phyloP scores from a whole-genome alignment of 2,113 vertebrate genomes.

The Rhodinocichla rosea region DNA sequence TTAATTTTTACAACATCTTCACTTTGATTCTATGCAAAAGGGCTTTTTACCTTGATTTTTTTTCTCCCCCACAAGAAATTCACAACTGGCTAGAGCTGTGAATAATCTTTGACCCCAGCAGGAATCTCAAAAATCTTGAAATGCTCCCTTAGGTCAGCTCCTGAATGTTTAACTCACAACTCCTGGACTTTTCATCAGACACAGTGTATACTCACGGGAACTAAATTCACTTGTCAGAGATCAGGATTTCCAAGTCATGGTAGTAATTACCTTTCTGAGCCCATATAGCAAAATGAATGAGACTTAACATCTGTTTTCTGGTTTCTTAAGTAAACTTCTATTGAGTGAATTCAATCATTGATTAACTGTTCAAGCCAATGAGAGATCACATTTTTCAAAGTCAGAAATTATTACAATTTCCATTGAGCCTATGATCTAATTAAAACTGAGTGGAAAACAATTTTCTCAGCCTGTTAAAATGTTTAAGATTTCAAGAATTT shows the following conservation, averaged over 20 bases:
- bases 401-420: constrained; percentile 61
- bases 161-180: not conserved
- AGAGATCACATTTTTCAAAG: constrained; percentile 61
- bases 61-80: not conserved
- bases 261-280: constrained; percentile 51
- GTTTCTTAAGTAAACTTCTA: constrained; percentile 49
- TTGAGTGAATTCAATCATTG: constrained; percentile 51
- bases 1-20: not conserved
- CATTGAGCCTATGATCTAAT: constrained; percentile 18
- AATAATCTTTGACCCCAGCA: not conserved
- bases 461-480: constrained; percentile 24
- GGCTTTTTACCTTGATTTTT: not conserved
- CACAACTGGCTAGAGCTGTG: not conserved
- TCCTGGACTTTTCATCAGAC: not conserved
- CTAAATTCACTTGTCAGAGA: constrained; percentile 38
- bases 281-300: constrained; percentile 34
- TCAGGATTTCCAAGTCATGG: constrained; percentile 26
- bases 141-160: not conserved
- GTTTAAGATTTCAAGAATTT: constrained; percentile 10
- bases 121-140: not conserved
- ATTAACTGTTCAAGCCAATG: constrained; percentile 62
- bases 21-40: not conserved
- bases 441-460: constrained; percentile 38
- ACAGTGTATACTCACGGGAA: not conserved
- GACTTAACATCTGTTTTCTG: constrained; percentile 65